These are phyloP conservation scores for Galerucella nymphaeae DNA, from an alignment of 2,888 invertebrate genomes.

Conservation along the genomic window DNA sequence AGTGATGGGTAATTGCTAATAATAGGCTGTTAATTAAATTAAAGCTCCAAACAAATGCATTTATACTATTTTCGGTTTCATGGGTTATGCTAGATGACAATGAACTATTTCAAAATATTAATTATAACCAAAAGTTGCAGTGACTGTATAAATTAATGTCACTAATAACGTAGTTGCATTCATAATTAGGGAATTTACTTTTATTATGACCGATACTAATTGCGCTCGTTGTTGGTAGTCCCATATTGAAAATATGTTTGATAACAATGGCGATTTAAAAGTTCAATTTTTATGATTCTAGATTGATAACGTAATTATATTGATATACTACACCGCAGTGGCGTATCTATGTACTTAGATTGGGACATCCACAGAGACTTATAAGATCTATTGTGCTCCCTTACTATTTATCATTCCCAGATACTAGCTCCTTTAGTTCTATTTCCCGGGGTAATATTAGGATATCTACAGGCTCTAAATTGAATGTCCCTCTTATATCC, in stretches of 20 bases:
- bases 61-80: background rate
- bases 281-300: background rate
- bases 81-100: background rate
- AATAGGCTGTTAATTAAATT: background rate
- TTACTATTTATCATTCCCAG: too few species aligned
- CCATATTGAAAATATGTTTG: slow-evolving; percentile 7
- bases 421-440: too few species aligned
- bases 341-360: background rate
- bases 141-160: slow-evolving; percentile 14
- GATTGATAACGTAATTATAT: slow-evolving; percentile 1
- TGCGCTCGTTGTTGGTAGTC: slow-evolving; percentile 10
- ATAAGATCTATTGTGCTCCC: too few species aligned
- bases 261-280: slow-evolving; percentile 1
- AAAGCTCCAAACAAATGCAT: background rate
- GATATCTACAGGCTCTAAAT: too few species aligned
- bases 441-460: too few species aligned
- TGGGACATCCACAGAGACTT: too few species aligned
- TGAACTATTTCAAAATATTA: slow-evolving; percentile 14
- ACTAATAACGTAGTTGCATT: slow-evolving; percentile 19
- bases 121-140: slow-evolving; percentile 14
- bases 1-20: background rate
- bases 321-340: background rate
- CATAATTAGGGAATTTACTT: slow-evolving; percentile 15
- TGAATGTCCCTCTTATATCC: too few species aligned
- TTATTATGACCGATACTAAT: slow-evolving; percentile 17